phyloP scores from a whole-genome alignment of 2,888 invertebrate species.

The Heteromyza rotundicornis region DNA sequence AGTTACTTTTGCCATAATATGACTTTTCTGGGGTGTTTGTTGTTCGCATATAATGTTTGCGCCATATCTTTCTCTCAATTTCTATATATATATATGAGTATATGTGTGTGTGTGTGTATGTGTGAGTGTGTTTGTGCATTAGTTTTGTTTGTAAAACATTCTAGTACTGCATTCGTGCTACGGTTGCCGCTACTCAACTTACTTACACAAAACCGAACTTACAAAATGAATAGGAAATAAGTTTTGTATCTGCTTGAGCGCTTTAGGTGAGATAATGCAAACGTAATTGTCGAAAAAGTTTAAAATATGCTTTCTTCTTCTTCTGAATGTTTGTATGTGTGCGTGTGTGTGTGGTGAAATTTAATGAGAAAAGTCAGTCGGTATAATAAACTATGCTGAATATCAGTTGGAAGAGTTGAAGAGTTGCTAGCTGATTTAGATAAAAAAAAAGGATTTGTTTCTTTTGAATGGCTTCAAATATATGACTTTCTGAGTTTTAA shows the following conservation, averaged over 20 bases:
- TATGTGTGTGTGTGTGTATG: no score
- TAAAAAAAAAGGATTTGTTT: no score
- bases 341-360: no score
- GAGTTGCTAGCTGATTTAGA: no score
- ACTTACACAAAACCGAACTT: not conserved
- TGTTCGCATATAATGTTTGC: not conserved
- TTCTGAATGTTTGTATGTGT: no score
- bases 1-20: not conserved
- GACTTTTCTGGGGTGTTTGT: not conserved
- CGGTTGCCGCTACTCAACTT: not conserved
- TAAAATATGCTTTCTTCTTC: not conserved
- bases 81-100: no score
- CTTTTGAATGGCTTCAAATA: no score
- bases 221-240: constrained; percentile 25
- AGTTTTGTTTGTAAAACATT: constrained; percentile 1
- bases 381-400: constrained; percentile 44
- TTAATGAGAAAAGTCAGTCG: constrained; percentile 50
- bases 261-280: constrained; percentile 49
- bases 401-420: no score
- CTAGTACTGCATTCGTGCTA: not conserved
- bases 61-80: no score
- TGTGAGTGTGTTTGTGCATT: no score
- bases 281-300: constrained; percentile 40
- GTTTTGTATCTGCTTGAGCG: constrained; percentile 50
- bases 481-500: no score